Base-by-base conservation (phyloP, 2,113 vertebrate species). In the Anhinga anhinga region DNA sequence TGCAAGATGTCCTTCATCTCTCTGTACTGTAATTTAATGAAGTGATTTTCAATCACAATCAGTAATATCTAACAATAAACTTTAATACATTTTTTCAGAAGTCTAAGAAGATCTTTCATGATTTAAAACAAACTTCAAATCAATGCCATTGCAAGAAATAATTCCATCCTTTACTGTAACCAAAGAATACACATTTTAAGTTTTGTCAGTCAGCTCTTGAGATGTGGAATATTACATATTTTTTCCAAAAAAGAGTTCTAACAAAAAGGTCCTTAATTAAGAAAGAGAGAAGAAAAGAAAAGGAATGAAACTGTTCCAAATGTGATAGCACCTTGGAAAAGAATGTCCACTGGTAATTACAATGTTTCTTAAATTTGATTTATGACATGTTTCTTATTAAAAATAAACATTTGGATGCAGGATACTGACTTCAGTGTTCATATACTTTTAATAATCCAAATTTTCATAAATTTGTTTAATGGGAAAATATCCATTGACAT, bases 1-100 rank as follows among this genome's bases (percentile, higher is more conserved):
- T 92, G 88, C 94, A 98, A 93, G 86, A 98, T 93, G 90, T 92
- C 81, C 82, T 97, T 97, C 81, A 96, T 97, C 94, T 83, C 82
- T 91, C 87, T 90, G 30, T 58, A 92, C 66, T 90, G 74, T 82
- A 95, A 91, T 97, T 98, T 96, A 97, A 97, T 96, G 94, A 97
- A 97, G 85, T 87, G 72, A 84, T 91, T 97, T 98, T 96, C 93
- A 88, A 71, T 95, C 94, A 79, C 71, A 95, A 94, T 97, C 82
- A 93, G 81, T 32, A 96, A 86, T 88, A 96, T 74, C 53, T 73
- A 74, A 72, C 40, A 89, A 85, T 95, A 94, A 90, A 96, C 97
- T 91, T 97, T 96, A 96, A 90, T 76, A 55, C 25, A 8, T 56
- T 25, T 97, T 94, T 88, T 95, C 53, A 86, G 26, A 74, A 74